phyloP scores from a whole-genome alignment of 2,797 vertebrate genomes.

The Sebastes vulpes region DNA sequence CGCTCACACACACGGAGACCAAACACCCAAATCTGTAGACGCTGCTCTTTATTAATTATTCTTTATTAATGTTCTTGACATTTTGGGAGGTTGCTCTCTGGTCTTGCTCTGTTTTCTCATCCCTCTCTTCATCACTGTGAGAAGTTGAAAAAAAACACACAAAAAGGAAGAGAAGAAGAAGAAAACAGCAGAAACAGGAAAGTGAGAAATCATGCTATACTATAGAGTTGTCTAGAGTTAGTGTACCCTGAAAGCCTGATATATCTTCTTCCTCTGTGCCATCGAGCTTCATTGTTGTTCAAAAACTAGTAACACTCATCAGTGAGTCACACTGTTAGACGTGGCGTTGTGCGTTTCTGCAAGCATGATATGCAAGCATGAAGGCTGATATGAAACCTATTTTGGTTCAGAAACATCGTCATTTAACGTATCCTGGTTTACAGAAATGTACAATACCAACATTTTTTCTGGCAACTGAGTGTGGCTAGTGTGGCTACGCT shows the following conservation, averaged over 20 bases:
- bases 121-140: neutral
- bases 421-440: neutral
- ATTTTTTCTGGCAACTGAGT: neutral
- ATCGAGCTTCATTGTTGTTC: neutral
- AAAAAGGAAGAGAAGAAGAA: neutral
- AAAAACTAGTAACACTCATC: neutral
- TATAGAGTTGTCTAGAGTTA: neutral
- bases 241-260: neutral
- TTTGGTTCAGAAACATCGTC: neutral
- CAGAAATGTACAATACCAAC: neutral
- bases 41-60: slow-evolving; percentile 84
- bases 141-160: neutral
- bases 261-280: neutral
- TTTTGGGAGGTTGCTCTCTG: slow-evolving; percentile 71
- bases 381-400: no score
- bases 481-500: no score
- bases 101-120: neutral
- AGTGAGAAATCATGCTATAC: neutral
- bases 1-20: neutral
- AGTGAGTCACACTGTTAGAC: neutral
- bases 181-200: neutral
- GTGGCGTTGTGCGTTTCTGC: neutral
- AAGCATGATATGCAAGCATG: neutral
- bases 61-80: slow-evolving; percentile 86
- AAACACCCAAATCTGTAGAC: neutral